These are phyloP conservation scores for Zophobas morio DNA, from an alignment of 1,140 invertebrate genomes.

Conservation along the genomic window DNA sequence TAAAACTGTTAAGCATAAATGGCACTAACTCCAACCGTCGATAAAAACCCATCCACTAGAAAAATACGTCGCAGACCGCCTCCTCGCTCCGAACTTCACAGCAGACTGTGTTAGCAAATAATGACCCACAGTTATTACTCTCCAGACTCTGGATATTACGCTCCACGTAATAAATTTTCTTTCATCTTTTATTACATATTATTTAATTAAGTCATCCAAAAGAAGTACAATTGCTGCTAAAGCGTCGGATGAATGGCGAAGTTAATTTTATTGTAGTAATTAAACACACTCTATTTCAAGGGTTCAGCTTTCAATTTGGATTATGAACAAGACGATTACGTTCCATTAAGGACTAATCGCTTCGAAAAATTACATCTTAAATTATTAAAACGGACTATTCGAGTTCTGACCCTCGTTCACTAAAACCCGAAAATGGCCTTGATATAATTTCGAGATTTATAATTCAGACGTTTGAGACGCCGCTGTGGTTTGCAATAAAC, in stretches of 20 bases:
- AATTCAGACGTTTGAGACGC: slow-evolving; percentile 27
- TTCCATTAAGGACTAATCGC: not conserved
- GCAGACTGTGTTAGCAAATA: too few relatives aligned
- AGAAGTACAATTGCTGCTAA: slow-evolving; percentile 25
- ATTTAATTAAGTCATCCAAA: slow-evolving; percentile 19
- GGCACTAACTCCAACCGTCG: too few relatives aligned
- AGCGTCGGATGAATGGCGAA: slow-evolving; percentile 10
- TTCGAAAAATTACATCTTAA: slow-evolving; percentile 2
- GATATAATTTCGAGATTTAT: slow-evolving; percentile 29
- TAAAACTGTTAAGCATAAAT: too few relatives aligned
- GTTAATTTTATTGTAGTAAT: slow-evolving; percentile 29
- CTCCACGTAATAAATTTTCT: slow-evolving; percentile 24
- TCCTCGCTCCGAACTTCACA: too few relatives aligned
- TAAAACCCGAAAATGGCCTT: slow-evolving; percentile 28
- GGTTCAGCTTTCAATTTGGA: slow-evolving; percentile 6
- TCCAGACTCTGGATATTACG: not conserved
- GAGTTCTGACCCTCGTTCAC: slow-evolving; percentile 17
- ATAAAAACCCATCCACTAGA: too few relatives aligned
- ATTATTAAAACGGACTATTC: slow-evolving; percentile 16
- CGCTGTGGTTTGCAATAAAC: slow-evolving; percentile 14
- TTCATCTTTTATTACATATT: slow-evolving; percentile 26
- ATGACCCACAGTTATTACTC: too few relatives aligned
- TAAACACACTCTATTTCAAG: slow-evolving; percentile 14
- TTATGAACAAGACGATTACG: slow-evolving; percentile 4
- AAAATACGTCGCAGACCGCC: too few relatives aligned